Conservation (phyloP, 1,140 invertebrate genomes). For the Penaeus chinensis region DNA sequence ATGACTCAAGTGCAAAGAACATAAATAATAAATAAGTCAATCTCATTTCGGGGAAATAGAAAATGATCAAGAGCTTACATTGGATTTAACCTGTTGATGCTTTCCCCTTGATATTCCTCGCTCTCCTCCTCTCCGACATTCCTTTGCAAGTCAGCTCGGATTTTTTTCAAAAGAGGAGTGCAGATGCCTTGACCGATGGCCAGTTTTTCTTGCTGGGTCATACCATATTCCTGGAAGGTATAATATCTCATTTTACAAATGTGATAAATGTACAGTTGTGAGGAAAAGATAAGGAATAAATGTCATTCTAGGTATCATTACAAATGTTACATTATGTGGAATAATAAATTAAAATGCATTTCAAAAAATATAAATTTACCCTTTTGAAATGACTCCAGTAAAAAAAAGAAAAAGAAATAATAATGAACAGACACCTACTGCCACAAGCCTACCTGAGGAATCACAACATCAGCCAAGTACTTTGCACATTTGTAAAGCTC, state of each 20-base stretch:
- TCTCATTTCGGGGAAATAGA: background rate
- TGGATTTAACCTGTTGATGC: conserved; percentile 94
- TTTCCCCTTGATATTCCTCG: conserved; percentile 78
- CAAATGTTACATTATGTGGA: too few species aligned
- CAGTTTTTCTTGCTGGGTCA: conserved; percentile 94
- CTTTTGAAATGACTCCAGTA: too few species aligned
- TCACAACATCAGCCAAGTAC: conserved; percentile 96
- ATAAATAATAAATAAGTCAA: conserved; percentile 7
- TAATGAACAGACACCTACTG: too few species aligned
- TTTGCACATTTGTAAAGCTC: conserved; percentile 96
- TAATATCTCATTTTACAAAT: background rate
- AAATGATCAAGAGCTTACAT: conserved; percentile 71
- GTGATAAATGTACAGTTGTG: too few species aligned
- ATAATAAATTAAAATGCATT: too few species aligned
- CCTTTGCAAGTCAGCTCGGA: conserved; percentile 92
- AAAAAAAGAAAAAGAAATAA: too few species aligned
- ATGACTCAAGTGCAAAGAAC: background rate
- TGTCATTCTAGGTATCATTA: too few species aligned
- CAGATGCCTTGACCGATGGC: conserved; percentile 98
- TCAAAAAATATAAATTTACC: too few species aligned
- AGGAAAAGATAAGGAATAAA: too few species aligned
- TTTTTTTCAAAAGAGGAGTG: conserved; percentile 95
- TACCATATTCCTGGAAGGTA: conserved; percentile 89
- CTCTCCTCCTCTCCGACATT: conserved; percentile 88
- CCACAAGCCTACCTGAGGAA: conserved; percentile 85